phyloP scores from a whole-genome alignment of 2,113 vertebrate genomes.

The Eretmochelys imbricata region DNA sequence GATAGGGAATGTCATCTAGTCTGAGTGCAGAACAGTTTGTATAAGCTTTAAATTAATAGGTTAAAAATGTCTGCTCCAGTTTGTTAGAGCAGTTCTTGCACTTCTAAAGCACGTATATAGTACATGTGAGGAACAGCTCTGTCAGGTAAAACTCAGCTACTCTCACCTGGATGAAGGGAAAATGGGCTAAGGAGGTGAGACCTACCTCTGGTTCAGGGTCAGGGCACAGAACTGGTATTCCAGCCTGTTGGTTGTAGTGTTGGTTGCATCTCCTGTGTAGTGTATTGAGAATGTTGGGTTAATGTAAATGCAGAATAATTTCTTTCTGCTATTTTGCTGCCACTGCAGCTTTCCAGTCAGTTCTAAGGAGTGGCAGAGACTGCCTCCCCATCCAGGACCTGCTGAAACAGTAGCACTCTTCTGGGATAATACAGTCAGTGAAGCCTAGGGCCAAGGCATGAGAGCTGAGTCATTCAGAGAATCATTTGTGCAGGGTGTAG shows the following conservation, averaged over 20 bases:
- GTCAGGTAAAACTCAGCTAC: neutral
- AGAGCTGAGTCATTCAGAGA: rapidly evolving
- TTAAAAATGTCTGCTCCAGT: neutral
- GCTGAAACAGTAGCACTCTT: neutral
- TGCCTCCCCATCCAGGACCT: neutral
- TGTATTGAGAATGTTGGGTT: neutral
- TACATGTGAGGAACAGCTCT: rapidly evolving
- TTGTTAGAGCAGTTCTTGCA: neutral
- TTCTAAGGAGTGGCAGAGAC: neutral
- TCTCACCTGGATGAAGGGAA: neutral
- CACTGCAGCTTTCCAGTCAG: neutral
- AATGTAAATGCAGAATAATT: neutral
- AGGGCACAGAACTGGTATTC: neutral
- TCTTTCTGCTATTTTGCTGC: neutral
- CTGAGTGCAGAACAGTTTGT: neutral
- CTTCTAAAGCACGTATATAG: neutral
- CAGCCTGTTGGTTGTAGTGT: neutral
- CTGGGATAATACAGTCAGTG: neutral
- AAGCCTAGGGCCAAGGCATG: neutral
- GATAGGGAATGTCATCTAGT: neutral
- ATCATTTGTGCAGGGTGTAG: neutral
- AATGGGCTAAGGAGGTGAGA: neutral
- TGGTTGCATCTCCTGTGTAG: neutral
- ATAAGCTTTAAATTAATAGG: neutral
- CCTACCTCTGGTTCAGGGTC: neutral